Evolutionary conservation across 2,797 vertebrate genomes (phyloP).

Genomic region (Eulemur mongoz): DNA sequence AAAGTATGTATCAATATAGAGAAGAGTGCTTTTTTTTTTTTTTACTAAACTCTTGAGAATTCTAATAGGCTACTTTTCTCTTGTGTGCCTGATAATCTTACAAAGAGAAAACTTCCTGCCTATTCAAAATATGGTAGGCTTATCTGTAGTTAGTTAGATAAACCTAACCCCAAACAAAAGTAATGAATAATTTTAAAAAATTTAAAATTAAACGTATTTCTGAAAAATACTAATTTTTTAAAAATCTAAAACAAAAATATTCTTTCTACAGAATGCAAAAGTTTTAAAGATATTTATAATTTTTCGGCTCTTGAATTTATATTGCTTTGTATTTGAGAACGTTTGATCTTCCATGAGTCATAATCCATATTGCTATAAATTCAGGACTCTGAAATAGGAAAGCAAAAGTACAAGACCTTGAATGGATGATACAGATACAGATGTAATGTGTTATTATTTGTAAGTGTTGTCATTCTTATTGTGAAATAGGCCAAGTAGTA

Average conservation of each 20-base stretch:
- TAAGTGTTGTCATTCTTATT: background rate
- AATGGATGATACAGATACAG: background rate
- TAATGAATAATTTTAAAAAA: background rate
- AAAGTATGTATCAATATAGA: background rate
- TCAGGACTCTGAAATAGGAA: background rate
- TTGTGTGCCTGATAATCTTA: background rate
- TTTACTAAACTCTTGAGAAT: background rate
- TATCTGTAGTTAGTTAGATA: background rate
- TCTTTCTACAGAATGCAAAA: background rate
- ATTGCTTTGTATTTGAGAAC: background rate
- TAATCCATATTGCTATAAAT: background rate
- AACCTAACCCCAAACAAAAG: background rate
- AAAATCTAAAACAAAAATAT: background rate
- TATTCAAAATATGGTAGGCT: background rate
- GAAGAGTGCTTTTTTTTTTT: background rate
- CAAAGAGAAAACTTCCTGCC: background rate
- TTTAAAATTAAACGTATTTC: background rate
- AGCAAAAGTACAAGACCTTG: background rate
- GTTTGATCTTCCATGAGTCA: background rate
- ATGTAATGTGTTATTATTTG: background rate
- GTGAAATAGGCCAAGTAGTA: background rate
- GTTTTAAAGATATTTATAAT: background rate
- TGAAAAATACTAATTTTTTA: background rate
- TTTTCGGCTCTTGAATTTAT: background rate
- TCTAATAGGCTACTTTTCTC: background rate